Conservation (phyloP, 2,797 vertebrate species). For the Peromyscus eremicus region DNA sequence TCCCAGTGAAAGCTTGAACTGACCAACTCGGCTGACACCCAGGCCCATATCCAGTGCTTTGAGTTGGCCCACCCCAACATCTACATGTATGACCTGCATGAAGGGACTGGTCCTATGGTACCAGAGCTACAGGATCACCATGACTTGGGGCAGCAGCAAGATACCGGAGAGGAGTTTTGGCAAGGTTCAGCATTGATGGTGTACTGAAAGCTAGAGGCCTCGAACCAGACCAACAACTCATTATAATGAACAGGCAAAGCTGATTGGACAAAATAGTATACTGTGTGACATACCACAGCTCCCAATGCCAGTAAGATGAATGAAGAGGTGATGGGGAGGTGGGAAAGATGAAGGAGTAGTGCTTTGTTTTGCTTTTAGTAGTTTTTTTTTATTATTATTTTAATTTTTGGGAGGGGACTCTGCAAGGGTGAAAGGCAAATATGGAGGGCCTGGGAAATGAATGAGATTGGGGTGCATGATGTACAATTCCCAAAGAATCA, state of each 20-base stretch:
- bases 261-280: background rate
- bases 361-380: background rate
- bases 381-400: background rate
- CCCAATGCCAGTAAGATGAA: background rate
- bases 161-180: background rate
- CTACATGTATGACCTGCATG: background rate
- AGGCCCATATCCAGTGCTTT: background rate
- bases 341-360: background rate
- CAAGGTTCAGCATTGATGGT: background rate
- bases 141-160: background rate
- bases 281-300: background rate
- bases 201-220: background rate
- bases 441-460: background rate
- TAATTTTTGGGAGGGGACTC: background rate
- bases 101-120: background rate
- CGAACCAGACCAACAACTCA: background rate
- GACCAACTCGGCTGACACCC: background rate
- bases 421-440: background rate
- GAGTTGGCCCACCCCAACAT: background rate
- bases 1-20: background rate
- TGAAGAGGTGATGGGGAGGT: background rate
- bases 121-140: background rate
- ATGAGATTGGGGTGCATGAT: background rate
- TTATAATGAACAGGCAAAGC: background rate
- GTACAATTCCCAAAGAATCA: background rate